Evolutionary conservation across 2,113 vertebrate species (phyloP).

Genomic region (Fulmarus glacialis): DNA sequence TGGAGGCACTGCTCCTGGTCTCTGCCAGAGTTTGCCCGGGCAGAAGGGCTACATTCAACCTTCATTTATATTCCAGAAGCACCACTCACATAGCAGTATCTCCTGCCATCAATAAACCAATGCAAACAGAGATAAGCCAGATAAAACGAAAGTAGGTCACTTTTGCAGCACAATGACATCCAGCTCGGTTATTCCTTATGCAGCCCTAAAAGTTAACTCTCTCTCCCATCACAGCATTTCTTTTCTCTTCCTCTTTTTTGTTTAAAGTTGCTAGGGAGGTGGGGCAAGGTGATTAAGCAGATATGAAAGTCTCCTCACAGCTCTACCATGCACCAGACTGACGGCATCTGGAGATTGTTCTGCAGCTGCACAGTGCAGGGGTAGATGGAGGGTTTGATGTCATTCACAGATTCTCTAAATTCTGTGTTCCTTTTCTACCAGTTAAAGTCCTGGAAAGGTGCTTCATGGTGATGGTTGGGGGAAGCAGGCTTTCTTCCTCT

Average conservation of each 20-base stretch:
- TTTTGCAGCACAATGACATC: constrained; percentile 55
- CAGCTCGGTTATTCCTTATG: not conserved
- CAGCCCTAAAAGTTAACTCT: constrained; percentile 29
- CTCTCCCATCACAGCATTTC: fast-evolving
- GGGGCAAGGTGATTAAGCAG: not conserved
- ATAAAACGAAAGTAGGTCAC: constrained; percentile 56
- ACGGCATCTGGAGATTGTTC: not conserved
- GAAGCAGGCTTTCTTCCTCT: not conserved
- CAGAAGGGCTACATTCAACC: not conserved
- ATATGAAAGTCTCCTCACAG: not conserved
- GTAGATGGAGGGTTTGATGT: not conserved
- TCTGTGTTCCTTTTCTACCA: not conserved
- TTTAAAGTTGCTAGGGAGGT: not conserved
- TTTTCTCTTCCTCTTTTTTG: not conserved
- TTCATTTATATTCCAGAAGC: constrained; percentile 63
- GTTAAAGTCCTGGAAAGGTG: not conserved
- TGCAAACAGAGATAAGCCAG: constrained; percentile 64
- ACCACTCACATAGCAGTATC: constrained; percentile 55
- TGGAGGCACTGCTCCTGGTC: not conserved
- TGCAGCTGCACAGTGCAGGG: not conserved
- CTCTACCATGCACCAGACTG: not conserved
- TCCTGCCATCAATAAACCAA: constrained; percentile 61
- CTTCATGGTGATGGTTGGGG: not conserved
- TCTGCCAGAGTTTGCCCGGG: not conserved
- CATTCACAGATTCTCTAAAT: not conserved